A percentile compares a stretch with the other conserved stretches of the same genome.
These are phyloP conservation scores for Drosophila setifemur DNA, from an alignment of 1,140 invertebrate genomes.

Conservation along the genomic window DNA sequence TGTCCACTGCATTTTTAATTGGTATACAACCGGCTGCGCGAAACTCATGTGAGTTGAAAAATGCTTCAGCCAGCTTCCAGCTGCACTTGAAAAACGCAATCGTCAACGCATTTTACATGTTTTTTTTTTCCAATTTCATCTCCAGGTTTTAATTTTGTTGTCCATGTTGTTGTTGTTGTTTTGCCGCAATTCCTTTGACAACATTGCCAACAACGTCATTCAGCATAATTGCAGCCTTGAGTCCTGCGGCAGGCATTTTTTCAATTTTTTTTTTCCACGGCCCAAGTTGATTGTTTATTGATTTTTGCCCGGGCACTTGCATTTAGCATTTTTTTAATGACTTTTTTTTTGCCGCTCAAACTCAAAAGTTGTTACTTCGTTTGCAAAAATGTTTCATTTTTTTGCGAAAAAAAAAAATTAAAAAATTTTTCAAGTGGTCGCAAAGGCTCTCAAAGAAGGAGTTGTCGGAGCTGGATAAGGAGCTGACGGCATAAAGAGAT, in stretches of 20 bases:
- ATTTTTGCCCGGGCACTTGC: conserved; percentile 56
- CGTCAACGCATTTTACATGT: conserved; percentile 66
- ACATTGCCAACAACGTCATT: conserved; percentile 38
- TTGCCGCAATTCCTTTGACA: conserved; percentile 63
- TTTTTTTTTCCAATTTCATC: conserved; percentile 39
- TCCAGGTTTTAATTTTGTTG: neutral
- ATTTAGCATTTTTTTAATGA: conserved; percentile 75
- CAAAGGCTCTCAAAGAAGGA: conserved; percentile 27
- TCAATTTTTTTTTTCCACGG: conserved; percentile 16
- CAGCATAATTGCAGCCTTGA: conserved; percentile 74
- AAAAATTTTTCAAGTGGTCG: conserved; percentile 52
- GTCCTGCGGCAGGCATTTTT: conserved; percentile 21
- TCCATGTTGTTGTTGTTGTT: conserved; percentile 3
- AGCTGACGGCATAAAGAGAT: conserved; percentile 51
- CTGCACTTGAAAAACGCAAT: conserved; percentile 75
- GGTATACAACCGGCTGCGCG: conserved; percentile 48
- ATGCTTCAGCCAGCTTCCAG: neutral
- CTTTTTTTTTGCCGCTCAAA: conserved; percentile 39
- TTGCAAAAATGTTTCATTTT: conserved; percentile 61
- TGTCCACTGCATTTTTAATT: conserved; percentile 78
- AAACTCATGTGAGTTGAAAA: conserved; percentile 28
- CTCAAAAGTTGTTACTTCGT: conserved; percentile 68
- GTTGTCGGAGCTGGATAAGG: conserved; percentile 26
- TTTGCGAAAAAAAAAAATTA: conserved; percentile 12
- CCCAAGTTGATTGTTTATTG: conserved; percentile 58